A percentile compares a stretch with the other conserved stretches of the same genome.
These are phyloP conservation scores for Atethmia centrago DNA, from an alignment of 2,888 invertebrate genomes.

Conservation along the genomic window DNA sequence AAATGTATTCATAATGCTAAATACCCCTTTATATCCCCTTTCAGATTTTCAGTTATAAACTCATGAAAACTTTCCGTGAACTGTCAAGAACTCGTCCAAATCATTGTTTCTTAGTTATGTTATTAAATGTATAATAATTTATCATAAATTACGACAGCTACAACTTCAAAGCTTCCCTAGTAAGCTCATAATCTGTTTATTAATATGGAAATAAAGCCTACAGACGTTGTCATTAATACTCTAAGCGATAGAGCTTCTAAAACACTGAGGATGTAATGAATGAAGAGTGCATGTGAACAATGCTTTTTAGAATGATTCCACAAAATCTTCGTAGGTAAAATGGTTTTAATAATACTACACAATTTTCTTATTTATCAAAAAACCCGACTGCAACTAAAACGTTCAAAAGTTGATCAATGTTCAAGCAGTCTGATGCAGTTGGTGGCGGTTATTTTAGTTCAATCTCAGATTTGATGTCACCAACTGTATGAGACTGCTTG, in stretches of 20 bases:
- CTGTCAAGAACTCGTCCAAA: neutral
- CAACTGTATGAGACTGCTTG: neutral
- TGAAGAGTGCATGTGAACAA: conserved; percentile 1
- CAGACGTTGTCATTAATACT: conserved; percentile 31
- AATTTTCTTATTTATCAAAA: neutral
- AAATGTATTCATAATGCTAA: too few relatives aligned
- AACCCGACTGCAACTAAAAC: neutral
- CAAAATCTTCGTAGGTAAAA: neutral
- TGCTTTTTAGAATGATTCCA: neutral
- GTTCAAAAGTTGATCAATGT: neutral
- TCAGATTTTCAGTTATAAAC: neutral
- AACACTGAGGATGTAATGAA: conserved; percentile 15
- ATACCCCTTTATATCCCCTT: neutral
- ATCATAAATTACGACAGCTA: conserved; percentile 15
- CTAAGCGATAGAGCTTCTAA: neutral
- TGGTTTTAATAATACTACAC: neutral
- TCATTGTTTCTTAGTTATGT: neutral
- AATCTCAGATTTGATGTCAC: neutral
- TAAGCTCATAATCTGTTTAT: conserved; percentile 52
- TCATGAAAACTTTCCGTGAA: neutral
- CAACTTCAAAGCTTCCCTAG: conserved; percentile 19
- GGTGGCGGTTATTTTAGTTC: neutral
- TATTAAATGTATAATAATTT: conserved; percentile 16
- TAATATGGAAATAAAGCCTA: conserved; percentile 57
- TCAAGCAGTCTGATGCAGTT: neutral